Conservation (phyloP, 1,140 invertebrate genomes). For the Drosophila lacertosa region DNA sequence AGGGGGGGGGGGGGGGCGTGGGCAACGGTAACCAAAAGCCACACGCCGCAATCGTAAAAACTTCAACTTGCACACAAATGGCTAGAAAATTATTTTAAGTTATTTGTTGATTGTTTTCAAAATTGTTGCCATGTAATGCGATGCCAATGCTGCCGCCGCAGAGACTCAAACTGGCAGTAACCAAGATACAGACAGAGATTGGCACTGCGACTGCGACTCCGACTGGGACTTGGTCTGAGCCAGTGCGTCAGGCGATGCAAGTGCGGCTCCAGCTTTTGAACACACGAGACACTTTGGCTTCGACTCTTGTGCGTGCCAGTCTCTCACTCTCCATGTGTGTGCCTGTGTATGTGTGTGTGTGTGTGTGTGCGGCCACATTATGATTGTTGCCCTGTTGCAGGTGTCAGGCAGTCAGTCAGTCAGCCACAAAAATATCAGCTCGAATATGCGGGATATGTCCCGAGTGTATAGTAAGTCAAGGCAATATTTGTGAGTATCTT, state of each 20-base stretch:
- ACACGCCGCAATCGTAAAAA: constrained; percentile 58
- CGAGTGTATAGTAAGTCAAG: constrained; percentile 8
- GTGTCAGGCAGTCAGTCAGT: constrained; percentile 23
- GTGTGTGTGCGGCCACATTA: constrained; percentile 12
- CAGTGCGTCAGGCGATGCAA: constrained; percentile 49
- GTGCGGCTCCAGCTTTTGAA: constrained; percentile 44
- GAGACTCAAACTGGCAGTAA: not conserved
- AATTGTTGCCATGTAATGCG: constrained; percentile 67
- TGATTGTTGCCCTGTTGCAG: constrained; percentile 28
- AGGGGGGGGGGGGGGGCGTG: not conserved
- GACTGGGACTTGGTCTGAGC: not conserved
- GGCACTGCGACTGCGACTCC: not conserved
- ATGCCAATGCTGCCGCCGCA: constrained; percentile 40
- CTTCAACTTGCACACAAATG: constrained; percentile 55
- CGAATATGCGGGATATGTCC: constrained; percentile 31
- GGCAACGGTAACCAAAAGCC: constrained; percentile 38
- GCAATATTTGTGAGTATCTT: constrained; percentile 6
- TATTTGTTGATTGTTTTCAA: constrained; percentile 60
- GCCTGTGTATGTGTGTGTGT: constrained; percentile 9
- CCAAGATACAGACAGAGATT: not conserved
- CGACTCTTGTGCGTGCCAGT: constrained; percentile 34
- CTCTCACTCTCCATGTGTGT: no score
- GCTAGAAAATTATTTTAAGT: constrained; percentile 54
- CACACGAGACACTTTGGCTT: constrained; percentile 51
- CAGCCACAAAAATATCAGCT: constrained; percentile 16